These are phyloP conservation scores for Thunnus maccoyii DNA, from an alignment of 2,113 vertebrate species.

Conservation along the genomic window DNA sequence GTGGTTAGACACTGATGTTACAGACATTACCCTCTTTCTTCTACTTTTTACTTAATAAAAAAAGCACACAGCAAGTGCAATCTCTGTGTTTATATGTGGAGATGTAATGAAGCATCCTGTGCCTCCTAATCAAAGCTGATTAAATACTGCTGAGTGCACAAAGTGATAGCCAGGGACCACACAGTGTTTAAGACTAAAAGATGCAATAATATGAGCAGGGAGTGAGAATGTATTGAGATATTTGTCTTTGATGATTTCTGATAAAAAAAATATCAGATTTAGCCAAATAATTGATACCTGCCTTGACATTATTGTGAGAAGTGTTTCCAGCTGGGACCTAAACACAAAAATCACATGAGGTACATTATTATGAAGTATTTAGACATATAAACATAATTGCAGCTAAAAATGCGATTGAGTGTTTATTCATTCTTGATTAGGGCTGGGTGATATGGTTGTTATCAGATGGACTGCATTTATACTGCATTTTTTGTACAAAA, in stretches of 20 bases:
- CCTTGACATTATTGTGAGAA: no score
- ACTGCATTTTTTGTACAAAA: not conserved
- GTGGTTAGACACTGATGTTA: not conserved
- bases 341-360: conserved; percentile 7
- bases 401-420: conserved; percentile 3
- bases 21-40: not conserved
- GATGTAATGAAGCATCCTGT: not conserved
- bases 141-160: conserved; percentile 6
- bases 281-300: no score
- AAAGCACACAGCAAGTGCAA: not conserved
- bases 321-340: no score
- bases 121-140: conserved; percentile 14
- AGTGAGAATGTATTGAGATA: not conserved
- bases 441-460: not conserved
- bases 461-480: conserved; percentile 20
- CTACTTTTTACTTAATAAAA: not conserved
- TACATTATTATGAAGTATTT: conserved; percentile 5
- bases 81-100: conserved; percentile 6
- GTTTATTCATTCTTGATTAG: conserved; percentile 24
- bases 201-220: not conserved
- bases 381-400: not conserved
- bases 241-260: not conserved
- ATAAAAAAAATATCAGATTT: not conserved
- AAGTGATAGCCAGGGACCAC: not conserved
- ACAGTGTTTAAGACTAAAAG: not conserved